Evolutionary conservation across 1,140 invertebrate species (phyloP).

Genomic region (Epicauta chinensis): DNA sequence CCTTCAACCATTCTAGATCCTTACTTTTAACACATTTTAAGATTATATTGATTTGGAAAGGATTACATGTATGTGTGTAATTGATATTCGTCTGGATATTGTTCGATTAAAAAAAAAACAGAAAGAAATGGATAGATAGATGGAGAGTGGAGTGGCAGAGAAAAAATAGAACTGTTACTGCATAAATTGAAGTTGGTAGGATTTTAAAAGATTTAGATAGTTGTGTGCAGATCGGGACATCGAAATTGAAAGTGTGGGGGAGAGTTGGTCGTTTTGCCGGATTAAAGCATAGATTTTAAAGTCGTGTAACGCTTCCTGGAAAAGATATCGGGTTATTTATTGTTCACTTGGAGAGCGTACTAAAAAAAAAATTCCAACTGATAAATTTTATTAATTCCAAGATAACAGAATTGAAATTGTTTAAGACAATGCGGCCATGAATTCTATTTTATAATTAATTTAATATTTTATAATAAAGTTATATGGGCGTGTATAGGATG

Average conservation of each 20-base stretch:
- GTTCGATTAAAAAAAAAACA: too few species aligned
- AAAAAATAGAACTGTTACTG: too few species aligned
- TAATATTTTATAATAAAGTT: slow-evolving; percentile 15
- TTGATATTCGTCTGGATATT: background rate
- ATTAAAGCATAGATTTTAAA: slow-evolving; percentile 20
- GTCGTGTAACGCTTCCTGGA: slow-evolving; percentile 11
- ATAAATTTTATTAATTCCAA: too few species aligned
- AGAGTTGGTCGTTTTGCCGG: slow-evolving; percentile 18
- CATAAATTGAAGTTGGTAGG: slow-evolving; percentile 2
- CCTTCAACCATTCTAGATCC: slow-evolving; percentile 10
- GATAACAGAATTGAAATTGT: too few species aligned
- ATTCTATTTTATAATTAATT: slow-evolving; percentile 2
- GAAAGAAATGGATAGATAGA: too few species aligned
- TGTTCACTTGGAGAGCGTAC: too few species aligned
- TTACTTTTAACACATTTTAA: slow-evolving; percentile 11
- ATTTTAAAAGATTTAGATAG: slow-evolving; percentile 24
- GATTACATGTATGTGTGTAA: slow-evolving; percentile 16
- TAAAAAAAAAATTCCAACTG: too few species aligned
- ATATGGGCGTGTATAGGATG: slow-evolving; percentile 1
- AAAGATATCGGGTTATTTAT: slow-evolving; percentile 23
- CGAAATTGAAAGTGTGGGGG: slow-evolving; percentile 23
- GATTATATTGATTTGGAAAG: slow-evolving; percentile 16
- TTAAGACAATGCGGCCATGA: too few species aligned
- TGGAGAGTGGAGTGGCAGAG: too few species aligned
- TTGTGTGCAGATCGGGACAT: slow-evolving; percentile 20